Evolutionary conservation across 2,888 invertebrate species (phyloP), one percentile per base, ranked within the genome.

Genomic region (Leucozona laternaria): DNA sequence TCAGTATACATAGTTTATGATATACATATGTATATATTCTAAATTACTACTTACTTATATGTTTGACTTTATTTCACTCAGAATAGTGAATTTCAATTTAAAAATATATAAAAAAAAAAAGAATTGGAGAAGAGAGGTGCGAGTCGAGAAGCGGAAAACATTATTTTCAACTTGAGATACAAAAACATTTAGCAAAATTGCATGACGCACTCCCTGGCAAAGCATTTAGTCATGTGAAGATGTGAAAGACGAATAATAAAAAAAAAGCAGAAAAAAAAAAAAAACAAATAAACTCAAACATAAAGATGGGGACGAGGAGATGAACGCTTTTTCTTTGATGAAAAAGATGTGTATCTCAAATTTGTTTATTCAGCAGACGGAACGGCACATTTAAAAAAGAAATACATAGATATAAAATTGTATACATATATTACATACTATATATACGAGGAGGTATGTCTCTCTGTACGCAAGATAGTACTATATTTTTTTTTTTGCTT

Each of bases 301-400:
- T 37, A 53, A 28, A 66, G 62, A 55, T 45, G 66, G 58, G 34
- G 58, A 72, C 17, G 53, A 71, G 20, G 13, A 66, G 64, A 60
- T 62, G 57, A 62, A 68, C 48, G 75, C 53, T 80, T 40, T 22
- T 68, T 73, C 77, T 85, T 81, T 85, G 77, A 81, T 77, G 64
- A 76, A 79, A 83, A 68, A 68, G 15, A 73, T 73, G 53, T 79
- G 68, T 50, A 60, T 62, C 13, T 73, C 13, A 58, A 40, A 66
- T 86, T 75, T 86, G 86, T 86, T 86, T 86, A 82, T 78, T 86
- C 73, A 86, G 62, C 76, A 86, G 81, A 86, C 81, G 73, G 75
- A 78, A 82, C 73, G 82, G 78, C 81, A 79, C 66, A 80, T 77
- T 85, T 71, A 79, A 71, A 73, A 79, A 68, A 77, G 22, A 68